These are phyloP conservation scores for Siphamia tubifer DNA, from an alignment of 2,113 vertebrate species.

Conservation along the genomic window DNA sequence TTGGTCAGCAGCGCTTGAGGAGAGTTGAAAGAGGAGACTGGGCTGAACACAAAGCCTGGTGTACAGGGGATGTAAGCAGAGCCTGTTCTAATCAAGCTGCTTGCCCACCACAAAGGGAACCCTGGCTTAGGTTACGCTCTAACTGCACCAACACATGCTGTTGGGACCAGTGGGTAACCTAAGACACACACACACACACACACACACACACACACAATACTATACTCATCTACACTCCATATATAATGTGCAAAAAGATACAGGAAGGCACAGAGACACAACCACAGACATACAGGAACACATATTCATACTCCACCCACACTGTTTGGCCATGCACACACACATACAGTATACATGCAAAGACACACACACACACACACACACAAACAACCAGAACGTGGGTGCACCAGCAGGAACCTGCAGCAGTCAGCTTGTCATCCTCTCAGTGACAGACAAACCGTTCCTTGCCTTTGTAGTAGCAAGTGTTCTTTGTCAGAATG, in stretches of 20 bases:
- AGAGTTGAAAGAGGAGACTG: slow-evolving; percentile 69
- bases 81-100: slow-evolving; percentile 69
- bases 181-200: slow-evolving; percentile 19
- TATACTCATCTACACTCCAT: not conserved
- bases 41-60: slow-evolving; percentile 65
- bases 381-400: not conserved
- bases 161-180: slow-evolving; percentile 52
- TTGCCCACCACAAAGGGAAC: slow-evolving; percentile 74
- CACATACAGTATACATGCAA: slow-evolving; percentile 7
- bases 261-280: slow-evolving; percentile 28
- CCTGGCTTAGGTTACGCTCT: slow-evolving; percentile 71
- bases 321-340: not conserved
- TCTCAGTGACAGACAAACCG: slow-evolving; percentile 30
- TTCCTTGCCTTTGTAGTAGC: slow-evolving; percentile 26
- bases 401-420: slow-evolving; percentile 14
- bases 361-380: not conserved
- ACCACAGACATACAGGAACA: slow-evolving; percentile 30
- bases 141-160: slow-evolving; percentile 50
- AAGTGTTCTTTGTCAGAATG: slow-evolving; percentile 58
- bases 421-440: slow-evolving; percentile 16
- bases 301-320: slow-evolving; percentile 21
- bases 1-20: slow-evolving; percentile 40
- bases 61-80: slow-evolving; percentile 66
- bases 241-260: slow-evolving; percentile 15
- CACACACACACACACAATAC: not conserved